These are phyloP conservation scores for Ceratoteleas bidentatus DNA, from an alignment of 1,140 invertebrate genomes.

Conservation along the genomic window DNA sequence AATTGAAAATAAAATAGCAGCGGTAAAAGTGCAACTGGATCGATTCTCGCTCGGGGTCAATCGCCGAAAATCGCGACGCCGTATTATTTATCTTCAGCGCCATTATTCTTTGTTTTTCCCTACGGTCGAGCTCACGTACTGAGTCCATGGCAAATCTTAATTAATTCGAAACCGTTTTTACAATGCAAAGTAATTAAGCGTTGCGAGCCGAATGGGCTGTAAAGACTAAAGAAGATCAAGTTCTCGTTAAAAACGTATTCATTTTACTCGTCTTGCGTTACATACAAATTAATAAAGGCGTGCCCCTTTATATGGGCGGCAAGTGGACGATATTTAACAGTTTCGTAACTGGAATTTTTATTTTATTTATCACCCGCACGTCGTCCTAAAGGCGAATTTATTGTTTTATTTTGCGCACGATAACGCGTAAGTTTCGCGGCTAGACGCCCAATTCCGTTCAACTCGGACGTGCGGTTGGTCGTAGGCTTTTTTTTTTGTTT, in stretches of 20 bases:
- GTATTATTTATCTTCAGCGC: neutral
- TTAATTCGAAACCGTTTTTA: constrained; percentile 13
- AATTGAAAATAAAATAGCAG: constrained; percentile 3
- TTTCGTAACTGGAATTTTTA: constrained; percentile 19
- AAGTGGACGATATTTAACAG: constrained; percentile 22
- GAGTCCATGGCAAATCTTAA: constrained; percentile 8
- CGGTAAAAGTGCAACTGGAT: too few species aligned
- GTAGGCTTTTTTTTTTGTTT: too few species aligned
- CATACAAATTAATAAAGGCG: constrained; percentile 30
- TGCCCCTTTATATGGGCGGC: constrained; percentile 12
- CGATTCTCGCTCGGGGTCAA: neutral
- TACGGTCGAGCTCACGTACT: too few species aligned
- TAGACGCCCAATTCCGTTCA: too few species aligned
- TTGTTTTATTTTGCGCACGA: too few species aligned
- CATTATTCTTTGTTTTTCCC: too few species aligned
- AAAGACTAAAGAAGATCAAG: constrained; percentile 23
- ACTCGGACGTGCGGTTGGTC: too few species aligned
- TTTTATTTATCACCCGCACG: constrained; percentile 21
- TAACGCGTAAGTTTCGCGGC: too few species aligned
- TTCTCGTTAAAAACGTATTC: constrained; percentile 23
- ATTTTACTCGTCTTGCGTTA: constrained; percentile 23
- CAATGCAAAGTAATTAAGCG: constrained; percentile 14
- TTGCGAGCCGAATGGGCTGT: constrained; percentile 10
- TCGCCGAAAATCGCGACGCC: neutral
- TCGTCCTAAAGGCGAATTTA: constrained; percentile 11